phyloP scores from a whole-genome alignment of 1,140 invertebrate genomes.

The Bombus cullumanus region DNA sequence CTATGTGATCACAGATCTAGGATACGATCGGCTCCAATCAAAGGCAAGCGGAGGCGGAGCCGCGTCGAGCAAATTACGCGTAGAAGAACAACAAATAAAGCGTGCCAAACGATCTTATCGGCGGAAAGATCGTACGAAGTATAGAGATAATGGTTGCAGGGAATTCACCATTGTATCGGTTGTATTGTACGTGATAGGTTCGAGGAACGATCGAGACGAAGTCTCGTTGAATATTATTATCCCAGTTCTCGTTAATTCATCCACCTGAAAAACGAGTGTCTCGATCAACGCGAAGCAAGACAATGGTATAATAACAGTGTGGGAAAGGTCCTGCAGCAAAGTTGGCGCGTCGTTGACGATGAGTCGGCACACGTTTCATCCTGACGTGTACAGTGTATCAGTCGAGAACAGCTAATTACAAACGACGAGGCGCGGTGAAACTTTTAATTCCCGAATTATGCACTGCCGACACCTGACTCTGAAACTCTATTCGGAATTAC shows the following conservation, averaged over 20 bases:
- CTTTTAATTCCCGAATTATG: conserved; percentile 59
- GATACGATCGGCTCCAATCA: background rate
- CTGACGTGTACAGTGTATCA: conserved; percentile 24
- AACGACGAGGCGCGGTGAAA: conserved; percentile 41
- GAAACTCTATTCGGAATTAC: conserved; percentile 10
- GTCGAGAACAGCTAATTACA: conserved; percentile 45
- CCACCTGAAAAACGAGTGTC: conserved; percentile 9
- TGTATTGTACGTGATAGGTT: background rate
- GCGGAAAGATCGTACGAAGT: background rate
- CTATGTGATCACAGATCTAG: background rate
- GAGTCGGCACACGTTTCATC: conserved; percentile 50
- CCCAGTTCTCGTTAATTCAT: conserved; percentile 42
- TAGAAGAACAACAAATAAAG: background rate
- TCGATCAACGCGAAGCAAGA: conserved; percentile 18
- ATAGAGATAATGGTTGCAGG: conserved; percentile 6
- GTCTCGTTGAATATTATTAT: conserved; percentile 20
- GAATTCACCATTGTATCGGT: conserved; percentile 1
- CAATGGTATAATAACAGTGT: conserved; percentile 55
- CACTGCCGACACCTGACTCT: conserved; percentile 36
- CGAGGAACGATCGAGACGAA: background rate
- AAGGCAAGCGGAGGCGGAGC: background rate
- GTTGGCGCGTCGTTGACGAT: conserved; percentile 15
- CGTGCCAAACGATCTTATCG: conserved; percentile 8
- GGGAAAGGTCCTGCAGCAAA: conserved; percentile 56
- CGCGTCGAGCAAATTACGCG: background rate